These are phyloP conservation scores for Lepidurus apus DNA, from an alignment of 1,140 invertebrate species.

Conservation along the genomic window DNA sequence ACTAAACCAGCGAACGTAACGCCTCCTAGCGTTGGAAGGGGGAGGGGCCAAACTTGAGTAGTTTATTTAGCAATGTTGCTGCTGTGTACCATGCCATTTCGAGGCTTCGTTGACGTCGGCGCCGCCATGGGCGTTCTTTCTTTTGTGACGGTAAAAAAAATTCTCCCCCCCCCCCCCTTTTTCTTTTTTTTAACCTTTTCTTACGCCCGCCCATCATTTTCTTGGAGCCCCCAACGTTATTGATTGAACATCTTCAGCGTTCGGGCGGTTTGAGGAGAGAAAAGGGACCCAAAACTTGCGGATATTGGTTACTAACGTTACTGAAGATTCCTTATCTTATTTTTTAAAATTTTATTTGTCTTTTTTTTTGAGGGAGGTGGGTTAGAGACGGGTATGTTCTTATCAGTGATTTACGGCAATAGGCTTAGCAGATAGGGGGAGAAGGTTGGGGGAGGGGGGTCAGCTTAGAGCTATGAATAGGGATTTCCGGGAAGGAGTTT, in stretches of 20 bases:
- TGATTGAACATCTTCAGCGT: conserved; percentile 5
- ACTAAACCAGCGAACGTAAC: no score
- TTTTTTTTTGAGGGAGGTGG: neutral
- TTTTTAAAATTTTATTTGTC: neutral
- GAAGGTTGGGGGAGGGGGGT: neutral
- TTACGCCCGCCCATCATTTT: conserved; percentile 14
- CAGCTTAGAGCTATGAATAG: conserved; percentile 2
- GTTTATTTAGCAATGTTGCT: conserved; percentile 40
- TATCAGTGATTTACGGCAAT: conserved; percentile 11
- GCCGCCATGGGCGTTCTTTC: conserved; percentile 38
- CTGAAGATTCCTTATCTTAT: neutral
- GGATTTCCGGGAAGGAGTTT: neutral
- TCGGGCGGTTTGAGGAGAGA: neutral
- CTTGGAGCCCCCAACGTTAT: neutral
- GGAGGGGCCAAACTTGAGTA: conserved; percentile 35
- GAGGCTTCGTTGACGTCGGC: conserved; percentile 36
- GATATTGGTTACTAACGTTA: conserved; percentile 17
- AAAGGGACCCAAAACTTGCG: neutral
- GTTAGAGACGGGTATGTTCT: neutral
- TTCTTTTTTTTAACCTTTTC: neutral
- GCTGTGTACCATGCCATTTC: conserved; percentile 36
- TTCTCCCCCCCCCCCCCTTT: neutral
- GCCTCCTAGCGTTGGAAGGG: neutral
- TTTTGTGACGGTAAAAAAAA: conserved; percentile 33
- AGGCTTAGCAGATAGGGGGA: neutral